Evolutionary conservation across 1,140 invertebrate genomes (phyloP).

Genomic region (Hypsibius dujardini): DNA sequence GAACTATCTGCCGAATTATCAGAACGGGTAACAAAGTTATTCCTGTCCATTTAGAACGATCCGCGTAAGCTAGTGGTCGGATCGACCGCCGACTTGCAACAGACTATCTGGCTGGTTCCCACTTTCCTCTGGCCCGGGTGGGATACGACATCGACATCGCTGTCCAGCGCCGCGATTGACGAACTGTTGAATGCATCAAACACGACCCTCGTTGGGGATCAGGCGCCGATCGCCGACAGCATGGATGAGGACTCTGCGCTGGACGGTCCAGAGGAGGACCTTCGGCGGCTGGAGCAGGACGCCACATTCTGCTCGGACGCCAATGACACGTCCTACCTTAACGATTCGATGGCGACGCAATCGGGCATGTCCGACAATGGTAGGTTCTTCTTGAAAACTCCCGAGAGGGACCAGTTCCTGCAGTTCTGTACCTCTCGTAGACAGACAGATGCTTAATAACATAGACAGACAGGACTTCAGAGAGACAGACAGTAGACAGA

Average conservation of each 20-base stretch:
- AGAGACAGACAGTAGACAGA: background rate
- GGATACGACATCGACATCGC: background rate
- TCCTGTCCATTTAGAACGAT: background rate
- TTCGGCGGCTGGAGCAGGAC: background rate
- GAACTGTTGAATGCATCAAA: background rate
- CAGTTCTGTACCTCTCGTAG: too few species aligned
- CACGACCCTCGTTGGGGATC: too few species aligned
- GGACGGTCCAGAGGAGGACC: background rate
- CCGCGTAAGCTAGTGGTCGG: background rate
- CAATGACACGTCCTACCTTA: background rate
- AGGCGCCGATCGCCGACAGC: background rate
- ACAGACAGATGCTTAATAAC: too few species aligned
- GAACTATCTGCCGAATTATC: background rate
- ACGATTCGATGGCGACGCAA: background rate
- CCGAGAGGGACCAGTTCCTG: too few species aligned
- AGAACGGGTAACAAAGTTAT: background rate
- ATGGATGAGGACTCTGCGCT: background rate
- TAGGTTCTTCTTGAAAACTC: background rate
- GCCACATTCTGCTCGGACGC: background rate
- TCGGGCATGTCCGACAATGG: background rate
- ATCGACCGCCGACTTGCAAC: background rate
- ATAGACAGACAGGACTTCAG: background rate
- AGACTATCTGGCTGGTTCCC: background rate
- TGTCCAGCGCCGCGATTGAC: background rate
- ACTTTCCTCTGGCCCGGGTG: constrained; percentile 13